A percentile compares a stretch with the other conserved stretches of the same genome.
Evolutionary conservation across 2,888 invertebrate genomes (phyloP).

Genomic region (Nomada hirtipes): DNA sequence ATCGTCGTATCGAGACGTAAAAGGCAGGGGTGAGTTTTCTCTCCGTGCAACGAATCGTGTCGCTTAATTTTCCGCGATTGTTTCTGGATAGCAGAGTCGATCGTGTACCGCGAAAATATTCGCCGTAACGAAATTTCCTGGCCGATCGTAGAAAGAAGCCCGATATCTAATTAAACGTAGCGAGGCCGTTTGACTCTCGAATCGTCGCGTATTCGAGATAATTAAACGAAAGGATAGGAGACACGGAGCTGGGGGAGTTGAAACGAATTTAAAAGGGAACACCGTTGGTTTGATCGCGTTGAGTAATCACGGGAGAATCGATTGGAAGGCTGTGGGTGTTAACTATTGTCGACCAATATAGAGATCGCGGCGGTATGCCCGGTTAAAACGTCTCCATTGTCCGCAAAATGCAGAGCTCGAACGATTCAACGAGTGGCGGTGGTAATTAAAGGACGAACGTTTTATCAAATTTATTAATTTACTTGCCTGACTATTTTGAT

Average conservation of each 20-base stretch:
- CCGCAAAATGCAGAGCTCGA: conserved; percentile 3
- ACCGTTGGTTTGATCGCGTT: conserved; percentile 3
- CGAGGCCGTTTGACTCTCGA: conserved; percentile 6
- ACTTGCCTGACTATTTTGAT: too few relatives aligned
- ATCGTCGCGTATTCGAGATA: conserved; percentile 24
- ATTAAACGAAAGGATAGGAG: conserved; percentile 15
- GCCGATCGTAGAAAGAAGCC: neutral
- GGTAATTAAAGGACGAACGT: conserved; percentile 24
- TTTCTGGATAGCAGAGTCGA: neutral
- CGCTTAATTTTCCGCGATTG: conserved; percentile 39
- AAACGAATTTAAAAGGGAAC: conserved; percentile 40
- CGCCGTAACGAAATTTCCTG: conserved; percentile 21
- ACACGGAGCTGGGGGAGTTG: neutral
- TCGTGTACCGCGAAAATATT: conserved; percentile 29
- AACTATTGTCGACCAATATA: conserved; percentile 30
- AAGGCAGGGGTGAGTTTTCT: neutral
- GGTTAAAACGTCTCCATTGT: conserved; percentile 11
- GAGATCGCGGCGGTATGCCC: conserved; percentile 8
- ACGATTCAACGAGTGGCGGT: neutral
- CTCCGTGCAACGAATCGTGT: neutral
- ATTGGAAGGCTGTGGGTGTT: conserved; percentile 21
- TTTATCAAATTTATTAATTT: neutral
- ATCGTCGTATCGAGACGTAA: neutral
- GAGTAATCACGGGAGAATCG: conserved; percentile 33
- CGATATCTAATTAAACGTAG: conserved; percentile 34